Percentiles rank a stretch among this genome's conserved stretches.
Conservation (phyloP, 1,140 invertebrate species). For the Anadara kagoshimensis region DNA sequence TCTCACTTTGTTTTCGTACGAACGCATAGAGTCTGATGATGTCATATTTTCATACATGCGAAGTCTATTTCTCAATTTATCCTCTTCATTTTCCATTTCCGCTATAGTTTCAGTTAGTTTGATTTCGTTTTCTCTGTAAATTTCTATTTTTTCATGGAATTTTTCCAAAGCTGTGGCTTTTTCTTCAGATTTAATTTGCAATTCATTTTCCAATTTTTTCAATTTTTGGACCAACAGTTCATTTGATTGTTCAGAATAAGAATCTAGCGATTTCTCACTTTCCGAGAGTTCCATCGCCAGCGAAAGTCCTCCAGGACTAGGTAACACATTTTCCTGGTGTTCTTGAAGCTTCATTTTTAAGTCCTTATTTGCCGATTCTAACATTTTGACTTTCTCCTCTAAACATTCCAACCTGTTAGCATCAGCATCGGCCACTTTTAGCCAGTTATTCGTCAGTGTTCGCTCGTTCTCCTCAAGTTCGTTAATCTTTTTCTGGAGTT, state of each 20-base stretch:
- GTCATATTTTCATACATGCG: slow-evolving; percentile 24
- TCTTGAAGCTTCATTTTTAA: slow-evolving; percentile 59
- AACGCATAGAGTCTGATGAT: slow-evolving; percentile 54
- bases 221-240: slow-evolving; percentile 24
- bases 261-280: slow-evolving; percentile 33
- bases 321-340: slow-evolving; percentile 48
- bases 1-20: slow-evolving; percentile 58
- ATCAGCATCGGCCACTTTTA: slow-evolving; percentile 63
- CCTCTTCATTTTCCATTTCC: slow-evolving; percentile 59
- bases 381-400: slow-evolving; percentile 63
- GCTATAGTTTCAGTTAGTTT: slow-evolving; percentile 62
- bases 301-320: slow-evolving; percentile 44
- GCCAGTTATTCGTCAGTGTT: slow-evolving; percentile 65
- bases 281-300: slow-evolving; percentile 56
- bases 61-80: slow-evolving; percentile 46
- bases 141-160: slow-evolving; percentile 58
- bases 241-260: slow-evolving; percentile 17
- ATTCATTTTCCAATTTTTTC: slow-evolving; percentile 51
- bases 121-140: slow-evolving; percentile 59
- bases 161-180: slow-evolving; percentile 61
- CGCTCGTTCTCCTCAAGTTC: slow-evolving; percentile 67
- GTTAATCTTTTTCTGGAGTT: slow-evolving; percentile 47
- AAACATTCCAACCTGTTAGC: slow-evolving; percentile 56
- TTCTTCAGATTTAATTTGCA: slow-evolving; percentile 53
- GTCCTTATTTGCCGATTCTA: slow-evolving; percentile 59